Conservation (phyloP, 1,140 invertebrate species). For the Plodia interpunctella region DNA sequence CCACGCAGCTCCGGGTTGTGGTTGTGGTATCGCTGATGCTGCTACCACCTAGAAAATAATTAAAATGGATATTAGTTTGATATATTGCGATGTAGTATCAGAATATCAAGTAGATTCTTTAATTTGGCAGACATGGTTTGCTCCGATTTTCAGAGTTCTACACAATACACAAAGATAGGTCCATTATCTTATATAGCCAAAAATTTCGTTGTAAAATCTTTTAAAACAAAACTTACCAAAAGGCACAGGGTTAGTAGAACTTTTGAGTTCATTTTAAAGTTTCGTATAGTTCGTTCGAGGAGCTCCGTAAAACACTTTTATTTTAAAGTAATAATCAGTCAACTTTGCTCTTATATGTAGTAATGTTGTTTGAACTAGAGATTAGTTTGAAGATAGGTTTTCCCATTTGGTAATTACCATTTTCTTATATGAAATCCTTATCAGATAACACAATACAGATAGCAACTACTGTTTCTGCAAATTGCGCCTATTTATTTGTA, state of each 20-base stretch:
- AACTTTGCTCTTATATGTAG: not conserved
- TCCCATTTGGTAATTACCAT: constrained; percentile 31
- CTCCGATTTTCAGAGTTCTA: too few species aligned
- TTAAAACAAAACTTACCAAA: constrained; percentile 32
- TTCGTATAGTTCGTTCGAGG: constrained; percentile 12
- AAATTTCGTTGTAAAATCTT: too few species aligned
- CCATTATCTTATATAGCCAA: too few species aligned
- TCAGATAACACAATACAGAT: constrained; percentile 19
- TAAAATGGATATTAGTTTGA: too few species aligned
- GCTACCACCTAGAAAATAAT: not conserved
- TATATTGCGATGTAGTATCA: too few species aligned
- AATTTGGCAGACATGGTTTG: too few species aligned
- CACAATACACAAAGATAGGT: too few species aligned
- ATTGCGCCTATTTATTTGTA: not conserved
- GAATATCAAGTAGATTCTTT: too few species aligned
- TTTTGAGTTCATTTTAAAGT: constrained; percentile 34
- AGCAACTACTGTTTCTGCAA: not conserved
- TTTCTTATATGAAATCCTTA: constrained; percentile 22
- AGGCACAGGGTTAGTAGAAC: constrained; percentile 28
- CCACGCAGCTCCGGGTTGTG: not conserved
- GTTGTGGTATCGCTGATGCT: not conserved
- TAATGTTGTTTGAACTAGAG: constrained; percentile 32
- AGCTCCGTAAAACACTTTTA: not conserved
- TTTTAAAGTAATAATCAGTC: not conserved
- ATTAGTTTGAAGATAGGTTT: constrained; percentile 50